Percentiles rank a stretch among this genome's conserved stretches.
These are phyloP conservation scores for Cataglyphis cursor DNA, from an alignment of 2,888 invertebrate species.

Conservation along the genomic window DNA sequence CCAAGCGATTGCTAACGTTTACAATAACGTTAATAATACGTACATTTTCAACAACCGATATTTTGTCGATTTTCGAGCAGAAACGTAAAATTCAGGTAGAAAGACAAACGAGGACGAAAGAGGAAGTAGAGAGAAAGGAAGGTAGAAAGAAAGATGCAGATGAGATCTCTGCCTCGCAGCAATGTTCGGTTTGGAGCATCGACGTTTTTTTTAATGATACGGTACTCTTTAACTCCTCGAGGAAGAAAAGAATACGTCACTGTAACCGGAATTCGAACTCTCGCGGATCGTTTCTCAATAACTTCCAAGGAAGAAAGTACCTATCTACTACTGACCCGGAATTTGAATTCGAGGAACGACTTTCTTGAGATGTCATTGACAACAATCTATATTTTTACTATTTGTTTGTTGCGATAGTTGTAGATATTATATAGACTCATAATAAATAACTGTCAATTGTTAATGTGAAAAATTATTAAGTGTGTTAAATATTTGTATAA, in stretches of 20 bases:
- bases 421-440: neutral
- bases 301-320: constrained; percentile 74
- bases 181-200: constrained; percentile 65
- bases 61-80: constrained; percentile 71
- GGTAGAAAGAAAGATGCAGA: constrained; percentile 28
- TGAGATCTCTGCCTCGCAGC: constrained; percentile 63
- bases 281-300: constrained; percentile 66
- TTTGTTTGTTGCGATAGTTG: neutral
- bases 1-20: constrained; percentile 55
- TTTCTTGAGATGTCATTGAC: constrained; percentile 57
- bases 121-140: constrained; percentile 33
- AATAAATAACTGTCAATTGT: neutral
- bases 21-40: no score
- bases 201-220: constrained; percentile 76
- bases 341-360: constrained; percentile 62
- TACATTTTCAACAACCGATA: constrained; percentile 65
- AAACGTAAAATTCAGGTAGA: constrained; percentile 63
- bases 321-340: constrained; percentile 60
- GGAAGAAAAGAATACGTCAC: constrained; percentile 79
- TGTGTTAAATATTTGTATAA: neutral
- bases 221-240: constrained; percentile 75
- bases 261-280: constrained; percentile 78
- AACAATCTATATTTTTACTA: constrained; percentile 27
- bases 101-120: constrained; percentile 25
- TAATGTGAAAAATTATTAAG: neutral